These are phyloP conservation scores for Caenorhabditis zanzibari DNA, from an alignment of 2,888 invertebrate species.

Conservation along the genomic window DNA sequence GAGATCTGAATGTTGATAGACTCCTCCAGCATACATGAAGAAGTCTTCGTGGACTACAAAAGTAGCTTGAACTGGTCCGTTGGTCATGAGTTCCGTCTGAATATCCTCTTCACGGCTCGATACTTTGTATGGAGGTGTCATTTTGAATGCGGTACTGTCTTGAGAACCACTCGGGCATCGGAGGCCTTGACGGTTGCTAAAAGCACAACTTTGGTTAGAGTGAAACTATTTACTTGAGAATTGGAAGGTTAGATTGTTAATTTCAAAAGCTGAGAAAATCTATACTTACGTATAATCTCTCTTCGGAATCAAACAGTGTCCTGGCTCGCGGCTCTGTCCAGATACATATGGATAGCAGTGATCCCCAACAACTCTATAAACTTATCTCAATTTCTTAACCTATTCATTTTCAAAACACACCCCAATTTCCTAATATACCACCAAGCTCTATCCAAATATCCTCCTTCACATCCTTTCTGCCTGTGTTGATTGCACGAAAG, in stretches of 20 bases:
- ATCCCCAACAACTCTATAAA: constrained; percentile 90
- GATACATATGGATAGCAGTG: constrained; percentile 90
- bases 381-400: background rate
- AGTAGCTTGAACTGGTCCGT: constrained; percentile 93
- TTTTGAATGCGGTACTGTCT: constrained; percentile 83
- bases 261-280: background rate
- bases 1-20: constrained; percentile 87
- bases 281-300: constrained; percentile 76
- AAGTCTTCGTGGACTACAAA: constrained; percentile 94
- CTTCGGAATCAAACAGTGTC: constrained; percentile 87
- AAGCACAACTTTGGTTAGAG: background rate
- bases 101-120: constrained; percentile 88
- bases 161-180: constrained; percentile 83
- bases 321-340: constrained; percentile 86
- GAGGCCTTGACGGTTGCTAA: constrained; percentile 67
- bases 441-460: constrained; percentile 94
- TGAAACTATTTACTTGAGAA: too few relatives aligned
- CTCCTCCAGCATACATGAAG: constrained; percentile 90
- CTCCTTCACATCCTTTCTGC: constrained; percentile 91
- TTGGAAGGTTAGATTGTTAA: too few relatives aligned
- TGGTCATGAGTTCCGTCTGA: constrained; percentile 92
- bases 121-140: constrained; percentile 85
- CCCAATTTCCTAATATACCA: constrained; percentile 89
- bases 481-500: constrained; percentile 91
- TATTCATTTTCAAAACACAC: constrained; percentile 82